Evolutionary conservation across 2,113 vertebrate genomes (phyloP).

Genomic region (Polypterus bichir): DNA sequence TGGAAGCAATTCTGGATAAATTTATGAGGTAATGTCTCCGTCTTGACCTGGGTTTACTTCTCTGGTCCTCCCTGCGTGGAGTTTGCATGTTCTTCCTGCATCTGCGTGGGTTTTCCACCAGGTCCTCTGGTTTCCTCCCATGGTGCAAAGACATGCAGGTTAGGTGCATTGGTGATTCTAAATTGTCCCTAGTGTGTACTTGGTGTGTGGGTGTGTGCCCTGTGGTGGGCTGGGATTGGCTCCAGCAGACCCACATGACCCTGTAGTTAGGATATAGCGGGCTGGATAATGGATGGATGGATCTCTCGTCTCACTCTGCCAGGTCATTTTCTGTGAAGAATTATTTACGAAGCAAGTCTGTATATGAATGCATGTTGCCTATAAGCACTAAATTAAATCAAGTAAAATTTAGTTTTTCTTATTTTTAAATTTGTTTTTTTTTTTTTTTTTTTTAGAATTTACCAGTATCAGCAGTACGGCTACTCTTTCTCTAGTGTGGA

Average conservation of each 20-base stretch:
- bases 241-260: too few species aligned
- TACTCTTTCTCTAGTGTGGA: slow-evolving; percentile 81
- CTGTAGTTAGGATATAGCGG: too few species aligned
- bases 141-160: too few species aligned
- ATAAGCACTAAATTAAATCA: not conserved
- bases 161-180: too few species aligned
- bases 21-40: slow-evolving; percentile 73
- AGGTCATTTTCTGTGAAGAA: not conserved
- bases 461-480: slow-evolving; percentile 80
- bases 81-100: too few species aligned
- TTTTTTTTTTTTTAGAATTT: slow-evolving; percentile 56
- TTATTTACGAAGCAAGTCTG: not conserved
- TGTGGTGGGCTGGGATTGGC: too few species aligned
- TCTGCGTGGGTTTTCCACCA: too few species aligned
- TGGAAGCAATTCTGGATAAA: slow-evolving; percentile 77
- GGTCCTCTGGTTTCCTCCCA: too few species aligned
- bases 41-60: not conserved
- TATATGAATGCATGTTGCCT: too few species aligned
- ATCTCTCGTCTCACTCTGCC: slow-evolving; percentile 6
- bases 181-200: too few species aligned
- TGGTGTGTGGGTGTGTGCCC: too few species aligned
- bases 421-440: not conserved
- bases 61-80: not conserved
- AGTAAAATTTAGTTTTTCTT: not conserved
- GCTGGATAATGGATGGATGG: too few species aligned